Evolutionary conservation across 2,113 vertebrate species (phyloP).

Genomic region (Gallinago undulata): DNA sequence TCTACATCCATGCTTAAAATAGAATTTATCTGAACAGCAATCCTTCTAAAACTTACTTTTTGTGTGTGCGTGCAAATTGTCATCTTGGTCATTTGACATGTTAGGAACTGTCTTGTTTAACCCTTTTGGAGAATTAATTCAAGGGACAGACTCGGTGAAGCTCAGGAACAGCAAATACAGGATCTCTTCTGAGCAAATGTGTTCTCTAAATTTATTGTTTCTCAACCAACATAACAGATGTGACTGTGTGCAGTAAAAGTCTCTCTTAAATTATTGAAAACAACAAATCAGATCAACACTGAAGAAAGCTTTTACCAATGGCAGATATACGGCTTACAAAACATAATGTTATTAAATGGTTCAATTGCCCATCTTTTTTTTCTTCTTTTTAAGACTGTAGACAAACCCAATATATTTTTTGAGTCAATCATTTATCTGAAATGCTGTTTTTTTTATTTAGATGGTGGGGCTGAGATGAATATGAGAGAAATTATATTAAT

Average conservation of each 20-base stretch:
- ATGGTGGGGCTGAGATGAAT: not conserved
- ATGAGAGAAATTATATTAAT: not conserved
- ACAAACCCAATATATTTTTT: not conserved
- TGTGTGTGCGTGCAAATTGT: not conserved
- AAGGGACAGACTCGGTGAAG: not conserved
- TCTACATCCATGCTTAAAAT: not conserved
- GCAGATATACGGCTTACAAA: constrained; percentile 16
- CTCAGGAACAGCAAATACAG: not conserved
- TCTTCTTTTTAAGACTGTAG: not conserved
- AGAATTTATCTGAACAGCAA: not conserved
- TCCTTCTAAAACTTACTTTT: not conserved
- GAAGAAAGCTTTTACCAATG: constrained; percentile 27
- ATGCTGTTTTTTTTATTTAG: not conserved
- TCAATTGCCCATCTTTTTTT: not conserved
- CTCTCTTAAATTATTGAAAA: constrained; percentile 43
- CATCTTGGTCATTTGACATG: not conserved
- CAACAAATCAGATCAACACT: constrained; percentile 32
- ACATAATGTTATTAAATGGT: not conserved
- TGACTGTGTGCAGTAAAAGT: not conserved
- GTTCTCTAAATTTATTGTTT: constrained; percentile 26
- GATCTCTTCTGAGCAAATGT: not conserved
- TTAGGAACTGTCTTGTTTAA: not conserved
- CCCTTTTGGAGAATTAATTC: not conserved
- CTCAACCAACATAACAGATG: constrained; percentile 4
- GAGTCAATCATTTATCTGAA: not conserved